phyloP scores from a whole-genome alignment of 1,140 invertebrate species.

The Panulirus ornatus region DNA sequence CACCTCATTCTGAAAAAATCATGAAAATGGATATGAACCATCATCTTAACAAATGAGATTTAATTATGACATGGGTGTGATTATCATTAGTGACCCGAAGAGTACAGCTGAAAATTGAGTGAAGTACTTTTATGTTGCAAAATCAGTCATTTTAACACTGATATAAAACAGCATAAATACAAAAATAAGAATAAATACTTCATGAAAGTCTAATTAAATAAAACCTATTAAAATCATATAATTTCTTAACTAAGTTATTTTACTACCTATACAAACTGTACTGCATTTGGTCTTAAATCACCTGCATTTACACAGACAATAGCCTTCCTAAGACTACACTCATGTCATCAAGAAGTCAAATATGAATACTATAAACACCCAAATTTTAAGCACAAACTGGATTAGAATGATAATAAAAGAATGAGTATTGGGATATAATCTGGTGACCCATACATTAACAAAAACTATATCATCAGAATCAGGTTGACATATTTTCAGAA shows the following conservation, averaged over 20 bases:
- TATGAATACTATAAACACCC: neutral
- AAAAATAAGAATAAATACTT: slow-evolving; percentile 20
- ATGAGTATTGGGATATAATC: neutral
- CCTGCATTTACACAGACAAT: neutral
- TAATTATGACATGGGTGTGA: neutral
- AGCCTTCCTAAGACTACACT: neutral
- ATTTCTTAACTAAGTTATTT: neutral
- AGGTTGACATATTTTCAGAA: too few species aligned
- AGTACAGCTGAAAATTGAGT: neutral
- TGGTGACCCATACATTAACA: too few species aligned
- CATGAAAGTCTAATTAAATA: slow-evolving; percentile 26
- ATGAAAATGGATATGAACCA: neutral
- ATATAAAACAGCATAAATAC: slow-evolving; percentile 2
- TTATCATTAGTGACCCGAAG: neutral
- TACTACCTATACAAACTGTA: neutral
- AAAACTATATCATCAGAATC: too few species aligned
- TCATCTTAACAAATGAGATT: neutral
- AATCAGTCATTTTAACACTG: neutral
- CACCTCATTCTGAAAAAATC: neutral
- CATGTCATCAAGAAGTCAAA: neutral
- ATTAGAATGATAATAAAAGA: neutral
- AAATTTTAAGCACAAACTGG: neutral
- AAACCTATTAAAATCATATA: neutral
- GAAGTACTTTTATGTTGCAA: neutral
- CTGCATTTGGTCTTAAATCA: neutral